These are phyloP conservation scores for Cyphomyrmex costatus DNA, from an alignment of 1,140 invertebrate species.

Conservation along the genomic window DNA sequence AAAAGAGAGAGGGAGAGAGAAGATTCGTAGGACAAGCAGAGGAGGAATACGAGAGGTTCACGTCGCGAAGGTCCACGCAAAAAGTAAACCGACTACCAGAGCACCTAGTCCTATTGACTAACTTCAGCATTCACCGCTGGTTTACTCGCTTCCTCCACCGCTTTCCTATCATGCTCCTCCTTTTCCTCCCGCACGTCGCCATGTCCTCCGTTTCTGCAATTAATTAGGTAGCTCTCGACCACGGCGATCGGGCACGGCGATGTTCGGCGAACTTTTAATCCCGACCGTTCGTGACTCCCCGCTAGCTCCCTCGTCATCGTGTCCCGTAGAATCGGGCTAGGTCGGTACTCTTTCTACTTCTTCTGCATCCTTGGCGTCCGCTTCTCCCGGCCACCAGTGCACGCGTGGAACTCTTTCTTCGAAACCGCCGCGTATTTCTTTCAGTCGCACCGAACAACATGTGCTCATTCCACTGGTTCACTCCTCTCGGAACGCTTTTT, in stretches of 20 bases:
- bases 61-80: slow-evolving; percentile 78
- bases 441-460: slow-evolving; percentile 43
- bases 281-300: slow-evolving; percentile 78
- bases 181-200: background rate
- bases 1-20: slow-evolving; percentile 51
- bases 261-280: slow-evolving; percentile 83
- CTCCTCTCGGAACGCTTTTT: slow-evolving; percentile 33
- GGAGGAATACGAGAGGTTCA: slow-evolving; percentile 72
- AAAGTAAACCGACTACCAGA: slow-evolving; percentile 80
- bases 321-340: slow-evolving; percentile 64
- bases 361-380: slow-evolving; percentile 40
- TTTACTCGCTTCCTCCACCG: slow-evolving; percentile 56
- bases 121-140: slow-evolving; percentile 75
- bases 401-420: slow-evolving; percentile 49
- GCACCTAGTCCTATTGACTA: slow-evolving; percentile 78
- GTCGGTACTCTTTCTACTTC: slow-evolving; percentile 48
- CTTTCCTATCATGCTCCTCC: slow-evolving; percentile 52
- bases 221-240: slow-evolving; percentile 80
- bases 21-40: slow-evolving; percentile 57
- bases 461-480: slow-evolving; percentile 47
- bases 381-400: background rate
- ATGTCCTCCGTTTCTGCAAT: slow-evolving; percentile 77
- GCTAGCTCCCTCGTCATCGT: slow-evolving; percentile 67
- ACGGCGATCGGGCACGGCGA: slow-evolving; percentile 78
- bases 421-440: slow-evolving; percentile 57